Percentiles rank a stretch among this genome's conserved stretches.
These are phyloP conservation scores for Onychomys torridus DNA, from an alignment of 2,797 vertebrate genomes.

Conservation along the genomic window DNA sequence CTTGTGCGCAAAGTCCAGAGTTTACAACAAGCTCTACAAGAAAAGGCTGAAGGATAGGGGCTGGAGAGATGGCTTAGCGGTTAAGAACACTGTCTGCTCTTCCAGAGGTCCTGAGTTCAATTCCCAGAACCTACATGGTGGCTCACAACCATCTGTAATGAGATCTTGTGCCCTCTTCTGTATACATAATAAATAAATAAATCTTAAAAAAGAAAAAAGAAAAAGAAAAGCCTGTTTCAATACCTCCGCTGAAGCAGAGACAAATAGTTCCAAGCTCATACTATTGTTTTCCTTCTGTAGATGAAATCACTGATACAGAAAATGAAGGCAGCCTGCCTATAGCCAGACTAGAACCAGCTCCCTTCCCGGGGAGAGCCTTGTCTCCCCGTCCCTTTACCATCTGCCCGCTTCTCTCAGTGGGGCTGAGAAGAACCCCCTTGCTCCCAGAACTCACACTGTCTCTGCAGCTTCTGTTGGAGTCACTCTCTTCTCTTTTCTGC, in stretches of 20 bases:
- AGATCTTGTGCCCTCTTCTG: too few species aligned
- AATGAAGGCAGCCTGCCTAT: neutral
- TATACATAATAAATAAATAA: too few species aligned
- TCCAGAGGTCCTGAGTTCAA: too few species aligned
- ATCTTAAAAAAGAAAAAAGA: too few species aligned
- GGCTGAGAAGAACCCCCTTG: neutral
- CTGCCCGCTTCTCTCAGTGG: neutral
- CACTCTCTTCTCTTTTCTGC: neutral
- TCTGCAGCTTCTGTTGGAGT: neutral
- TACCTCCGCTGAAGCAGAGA: neutral
- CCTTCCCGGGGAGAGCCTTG: neutral
- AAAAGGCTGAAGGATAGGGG: neutral
- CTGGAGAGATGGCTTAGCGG: too few species aligned
- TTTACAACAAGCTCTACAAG: neutral
- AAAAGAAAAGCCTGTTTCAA: neutral
- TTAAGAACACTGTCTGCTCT: too few species aligned
- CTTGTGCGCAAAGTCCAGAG: neutral
- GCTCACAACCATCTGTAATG: too few species aligned
- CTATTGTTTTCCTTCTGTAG: neutral
- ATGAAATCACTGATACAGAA: neutral
- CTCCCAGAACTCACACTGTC: fast-evolving
- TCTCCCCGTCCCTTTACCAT: neutral
- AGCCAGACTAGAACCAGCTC: neutral
- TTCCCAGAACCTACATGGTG: too few species aligned
- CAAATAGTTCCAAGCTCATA: neutral